These are phyloP conservation scores for Drosophila yakuba DNA, from an alignment of 1,140 invertebrate genomes.

Conservation along the genomic window DNA sequence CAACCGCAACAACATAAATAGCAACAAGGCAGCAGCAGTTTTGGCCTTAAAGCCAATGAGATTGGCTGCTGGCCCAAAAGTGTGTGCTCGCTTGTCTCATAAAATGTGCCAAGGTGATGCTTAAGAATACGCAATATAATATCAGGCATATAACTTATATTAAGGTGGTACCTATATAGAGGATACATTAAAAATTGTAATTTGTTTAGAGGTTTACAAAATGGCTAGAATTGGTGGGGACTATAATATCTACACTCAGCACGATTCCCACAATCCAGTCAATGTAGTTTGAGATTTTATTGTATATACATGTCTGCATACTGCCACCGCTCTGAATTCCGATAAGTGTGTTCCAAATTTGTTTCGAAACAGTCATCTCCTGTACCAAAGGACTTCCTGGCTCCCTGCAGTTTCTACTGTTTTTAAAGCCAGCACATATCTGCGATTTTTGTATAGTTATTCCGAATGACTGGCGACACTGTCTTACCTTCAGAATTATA, in stretches of 20 bases:
- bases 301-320: background rate
- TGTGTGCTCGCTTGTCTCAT: slow-evolving; percentile 5
- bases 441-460: background rate
- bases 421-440: background rate
- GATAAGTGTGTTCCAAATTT: background rate
- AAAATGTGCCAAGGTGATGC: background rate
- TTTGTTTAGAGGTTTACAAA: background rate
- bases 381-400: background rate
- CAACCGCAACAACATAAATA: slow-evolving; percentile 41
- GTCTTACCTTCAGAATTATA: background rate
- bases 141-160: background rate
- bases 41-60: slow-evolving; percentile 29
- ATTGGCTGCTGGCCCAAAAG: slow-evolving; percentile 11
- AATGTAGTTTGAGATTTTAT: background rate
- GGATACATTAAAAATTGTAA: too few species aligned
- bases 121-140: background rate
- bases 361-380: background rate
- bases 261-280: background rate
- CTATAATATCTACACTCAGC: background rate
- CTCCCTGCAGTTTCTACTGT: background rate
- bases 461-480: background rate
- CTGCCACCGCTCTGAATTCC: background rate
- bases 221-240: background rate
- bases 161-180: background rate
- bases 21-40: slow-evolving; percentile 21